Conservation (phyloP, 2,797 vertebrate genomes). For the Crossoptilon crossoptilon region DNA sequence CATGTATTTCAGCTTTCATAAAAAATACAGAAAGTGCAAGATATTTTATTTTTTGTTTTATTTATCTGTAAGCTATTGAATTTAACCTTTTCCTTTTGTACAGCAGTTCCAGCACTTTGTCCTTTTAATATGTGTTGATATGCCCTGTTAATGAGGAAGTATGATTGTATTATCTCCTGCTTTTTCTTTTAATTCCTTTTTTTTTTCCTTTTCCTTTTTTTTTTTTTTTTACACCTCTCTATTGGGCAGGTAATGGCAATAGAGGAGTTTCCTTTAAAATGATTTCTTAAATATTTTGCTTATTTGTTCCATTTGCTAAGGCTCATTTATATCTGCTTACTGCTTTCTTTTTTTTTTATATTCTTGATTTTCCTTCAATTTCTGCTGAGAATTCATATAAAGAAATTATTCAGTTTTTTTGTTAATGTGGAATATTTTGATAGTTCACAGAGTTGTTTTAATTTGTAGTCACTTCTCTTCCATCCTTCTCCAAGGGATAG, state of each 20-base stretch:
- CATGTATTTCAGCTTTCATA: background rate
- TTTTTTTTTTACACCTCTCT: background rate
- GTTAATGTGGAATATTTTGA: background rate
- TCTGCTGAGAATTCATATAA: background rate
- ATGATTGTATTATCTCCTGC: background rate
- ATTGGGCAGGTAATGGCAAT: background rate
- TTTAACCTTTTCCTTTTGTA: background rate
- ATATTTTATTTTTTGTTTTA: background rate
- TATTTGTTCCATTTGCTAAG: background rate
- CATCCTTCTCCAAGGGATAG: rapidly evolving
- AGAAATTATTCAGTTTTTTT: background rate
- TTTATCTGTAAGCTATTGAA: background rate
- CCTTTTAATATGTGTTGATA: background rate
- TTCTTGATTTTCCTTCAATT: background rate
- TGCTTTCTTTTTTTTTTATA: background rate
- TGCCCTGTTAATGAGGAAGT: background rate
- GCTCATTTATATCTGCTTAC: background rate
- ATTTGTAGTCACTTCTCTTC: background rate
- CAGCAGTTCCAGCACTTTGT: background rate
- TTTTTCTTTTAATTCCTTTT: background rate
- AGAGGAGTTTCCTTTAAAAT: background rate
- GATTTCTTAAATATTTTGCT: background rate
- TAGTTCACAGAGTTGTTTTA: background rate
- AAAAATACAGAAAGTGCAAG: background rate
- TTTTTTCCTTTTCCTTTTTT: background rate